phyloP scores from a whole-genome alignment of 2,797 vertebrate species.

The Characodon lateralis region DNA sequence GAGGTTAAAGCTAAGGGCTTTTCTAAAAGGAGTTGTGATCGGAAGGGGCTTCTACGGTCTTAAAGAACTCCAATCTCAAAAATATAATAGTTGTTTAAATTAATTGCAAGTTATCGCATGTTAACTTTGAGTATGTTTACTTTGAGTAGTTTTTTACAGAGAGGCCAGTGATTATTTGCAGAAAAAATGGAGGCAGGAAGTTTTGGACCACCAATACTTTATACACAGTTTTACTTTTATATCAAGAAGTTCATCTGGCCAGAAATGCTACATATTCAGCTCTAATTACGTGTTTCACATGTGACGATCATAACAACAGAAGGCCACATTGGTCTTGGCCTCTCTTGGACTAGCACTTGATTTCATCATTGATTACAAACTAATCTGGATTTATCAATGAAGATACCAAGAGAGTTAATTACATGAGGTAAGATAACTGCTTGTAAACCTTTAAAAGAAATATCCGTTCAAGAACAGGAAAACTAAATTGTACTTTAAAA shows the following conservation, averaged over 20 bases:
- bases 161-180: too few species aligned
- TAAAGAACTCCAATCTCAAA: too few species aligned
- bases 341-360: too few species aligned
- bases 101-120: too few species aligned
- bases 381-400: not conserved
- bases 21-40: too few species aligned
- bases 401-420: not conserved
- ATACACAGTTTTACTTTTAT: not conserved
- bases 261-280: not conserved
- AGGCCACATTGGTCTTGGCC: not conserved
- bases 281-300: not conserved
- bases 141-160: too few species aligned
- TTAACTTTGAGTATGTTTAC: too few species aligned
- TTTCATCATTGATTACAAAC: not conserved
- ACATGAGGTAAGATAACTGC: not conserved
- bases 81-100: too few species aligned
- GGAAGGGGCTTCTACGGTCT: too few species aligned
- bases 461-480: conserved; percentile 2
- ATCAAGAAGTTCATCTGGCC: not conserved
- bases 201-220: not conserved
- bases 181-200: too few species aligned
- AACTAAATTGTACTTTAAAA: conserved; percentile 12
- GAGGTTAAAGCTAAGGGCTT: too few species aligned
- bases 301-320: not conserved
- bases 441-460: not conserved